phyloP scores from a whole-genome alignment of 2,113 vertebrate genomes.

The Gymnocephalus cernua region DNA sequence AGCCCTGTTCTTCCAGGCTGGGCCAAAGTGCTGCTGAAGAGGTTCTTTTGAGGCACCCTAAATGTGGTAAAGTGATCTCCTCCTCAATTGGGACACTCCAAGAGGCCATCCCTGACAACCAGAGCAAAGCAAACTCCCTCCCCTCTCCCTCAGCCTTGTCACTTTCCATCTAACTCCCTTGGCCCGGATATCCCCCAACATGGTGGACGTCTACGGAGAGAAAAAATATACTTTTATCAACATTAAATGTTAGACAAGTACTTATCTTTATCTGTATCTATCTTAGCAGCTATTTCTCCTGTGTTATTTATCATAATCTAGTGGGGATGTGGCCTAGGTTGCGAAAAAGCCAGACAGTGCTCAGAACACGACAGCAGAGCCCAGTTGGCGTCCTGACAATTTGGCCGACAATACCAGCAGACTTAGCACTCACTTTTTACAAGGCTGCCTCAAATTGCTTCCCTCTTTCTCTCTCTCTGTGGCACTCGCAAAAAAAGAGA shows the following conservation, averaged over 20 bases:
- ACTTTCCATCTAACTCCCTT: constrained; percentile 54
- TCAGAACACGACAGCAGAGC: constrained; percentile 74
- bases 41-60: constrained; percentile 84
- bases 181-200: constrained; percentile 40
- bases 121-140: constrained; percentile 78
- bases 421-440: constrained; percentile 84
- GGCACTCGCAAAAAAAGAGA: constrained; percentile 70
- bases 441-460: constrained; percentile 81
- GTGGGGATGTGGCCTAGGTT: constrained; percentile 63
- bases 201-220: neutral
- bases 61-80: constrained; percentile 87
- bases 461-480: constrained; percentile 66
- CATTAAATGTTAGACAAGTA: neutral
- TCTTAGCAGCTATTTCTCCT: constrained; percentile 6
- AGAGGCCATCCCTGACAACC: constrained; percentile 84
- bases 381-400: constrained; percentile 83
- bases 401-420: constrained; percentile 81
- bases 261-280: neutral
- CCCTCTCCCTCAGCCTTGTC: constrained; percentile 64
- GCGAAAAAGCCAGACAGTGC: constrained; percentile 69
- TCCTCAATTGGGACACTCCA: constrained; percentile 84
- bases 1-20: constrained; percentile 77
- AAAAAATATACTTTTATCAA: neutral
- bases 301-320: constrained; percentile 17
- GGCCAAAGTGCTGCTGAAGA: constrained; percentile 84